A percentile compares a stretch with the other conserved stretches of the same genome.
These are phyloP conservation scores for Eulemur rufifrons DNA, from an alignment of 2,113 vertebrate species.

Conservation along the genomic window DNA sequence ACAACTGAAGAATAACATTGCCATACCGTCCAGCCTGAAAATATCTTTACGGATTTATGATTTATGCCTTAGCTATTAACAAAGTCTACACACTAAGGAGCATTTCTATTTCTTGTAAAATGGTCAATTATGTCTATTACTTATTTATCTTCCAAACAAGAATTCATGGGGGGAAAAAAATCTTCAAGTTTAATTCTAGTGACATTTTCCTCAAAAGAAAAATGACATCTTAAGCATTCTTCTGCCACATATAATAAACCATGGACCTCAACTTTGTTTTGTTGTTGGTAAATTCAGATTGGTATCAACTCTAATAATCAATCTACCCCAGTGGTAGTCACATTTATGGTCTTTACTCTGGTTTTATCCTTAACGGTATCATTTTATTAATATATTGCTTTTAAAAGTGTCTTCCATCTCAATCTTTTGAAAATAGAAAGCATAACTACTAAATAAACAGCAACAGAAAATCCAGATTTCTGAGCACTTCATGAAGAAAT, in stretches of 20 bases:
- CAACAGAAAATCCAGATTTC: background rate
- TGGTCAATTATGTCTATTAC: background rate
- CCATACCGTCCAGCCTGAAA: background rate
- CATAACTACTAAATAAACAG: background rate
- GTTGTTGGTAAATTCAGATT: background rate
- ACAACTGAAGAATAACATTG: background rate
- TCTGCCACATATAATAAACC: background rate
- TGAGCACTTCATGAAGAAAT: constrained; percentile 23
- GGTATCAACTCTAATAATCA: background rate
- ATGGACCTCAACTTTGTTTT: background rate
- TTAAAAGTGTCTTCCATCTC: background rate
- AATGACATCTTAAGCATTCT: background rate
- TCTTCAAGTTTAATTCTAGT: background rate
- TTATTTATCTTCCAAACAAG: background rate
- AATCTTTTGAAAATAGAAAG: background rate
- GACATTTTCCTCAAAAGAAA: background rate
- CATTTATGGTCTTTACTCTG: background rate
- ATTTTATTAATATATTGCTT: background rate
- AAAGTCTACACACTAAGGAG: background rate
- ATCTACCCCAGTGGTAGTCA: background rate
- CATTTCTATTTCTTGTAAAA: constrained; percentile 24
- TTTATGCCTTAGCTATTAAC: constrained; percentile 3
- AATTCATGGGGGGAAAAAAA: background rate
- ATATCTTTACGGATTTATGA: background rate
- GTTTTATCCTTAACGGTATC: background rate